A percentile compares a stretch with the other conserved stretches of the same genome.
Evolutionary conservation across 2,797 vertebrate species (phyloP).

Genomic region (Otolemur crassicaudatus): DNA sequence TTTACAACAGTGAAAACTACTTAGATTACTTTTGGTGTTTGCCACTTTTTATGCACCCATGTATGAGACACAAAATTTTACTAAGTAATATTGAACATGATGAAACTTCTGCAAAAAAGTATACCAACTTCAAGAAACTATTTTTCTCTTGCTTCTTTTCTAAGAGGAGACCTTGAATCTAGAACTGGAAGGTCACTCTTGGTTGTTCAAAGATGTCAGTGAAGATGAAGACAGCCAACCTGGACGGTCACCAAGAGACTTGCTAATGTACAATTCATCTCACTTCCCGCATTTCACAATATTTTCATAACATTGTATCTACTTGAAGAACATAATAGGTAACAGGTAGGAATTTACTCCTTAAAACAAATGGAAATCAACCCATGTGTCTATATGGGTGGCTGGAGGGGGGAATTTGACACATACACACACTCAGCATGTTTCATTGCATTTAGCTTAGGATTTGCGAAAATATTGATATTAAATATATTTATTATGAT

Average conservation of each 20-base stretch:
- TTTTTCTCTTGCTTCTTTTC: slow-evolving; percentile 5
- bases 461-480: slow-evolving; percentile 34
- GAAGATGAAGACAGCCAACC: slow-evolving; percentile 20
- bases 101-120: not conserved
- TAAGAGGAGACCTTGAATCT: slow-evolving; percentile 48
- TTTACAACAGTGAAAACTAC: not conserved
- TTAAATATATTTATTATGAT: not conserved
- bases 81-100: not conserved
- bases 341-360: not conserved
- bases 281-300: slow-evolving; percentile 45
- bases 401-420: not conserved
- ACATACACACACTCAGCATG: not conserved
- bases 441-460: not conserved
- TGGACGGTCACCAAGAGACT: slow-evolving; percentile 67
- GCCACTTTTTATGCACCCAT: not conserved
- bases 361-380: slow-evolving; percentile 4
- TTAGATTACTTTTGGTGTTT: not conserved
- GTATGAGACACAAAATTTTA: not conserved
- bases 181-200: slow-evolving; percentile 23
- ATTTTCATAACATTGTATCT: slow-evolving; percentile 32
- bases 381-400: not conserved
- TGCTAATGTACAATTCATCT: slow-evolving; percentile 58
- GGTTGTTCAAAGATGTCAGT: slow-evolving; percentile 6
- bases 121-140: not conserved
- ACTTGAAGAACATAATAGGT: slow-evolving; percentile 20